A percentile compares a stretch with the other conserved stretches of the same genome.
These are phyloP conservation scores for Arctocebus calabarensis DNA, from an alignment of 2,797 vertebrate species.

Conservation along the genomic window DNA sequence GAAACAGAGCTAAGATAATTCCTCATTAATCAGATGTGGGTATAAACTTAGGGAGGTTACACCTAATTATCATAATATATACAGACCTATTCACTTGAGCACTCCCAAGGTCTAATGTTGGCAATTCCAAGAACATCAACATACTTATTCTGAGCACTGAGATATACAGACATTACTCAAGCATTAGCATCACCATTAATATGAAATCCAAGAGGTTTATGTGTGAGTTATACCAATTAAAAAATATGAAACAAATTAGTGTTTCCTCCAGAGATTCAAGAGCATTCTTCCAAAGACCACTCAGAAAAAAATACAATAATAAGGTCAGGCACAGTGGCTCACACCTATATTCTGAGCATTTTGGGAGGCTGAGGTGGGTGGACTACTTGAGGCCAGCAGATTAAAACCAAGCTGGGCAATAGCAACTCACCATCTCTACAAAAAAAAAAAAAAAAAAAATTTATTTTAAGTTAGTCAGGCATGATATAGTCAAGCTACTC, in stretches of 20 bases:
- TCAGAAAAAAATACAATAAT: neutral
- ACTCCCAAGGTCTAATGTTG: neutral
- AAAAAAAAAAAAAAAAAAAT: neutral
- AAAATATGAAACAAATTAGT: constrained; percentile 44
- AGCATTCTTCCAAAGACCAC: constrained; percentile 11
- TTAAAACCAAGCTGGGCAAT: neutral
- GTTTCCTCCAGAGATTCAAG: constrained; percentile 23
- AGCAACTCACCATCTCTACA: neutral
- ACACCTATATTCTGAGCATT: neutral
- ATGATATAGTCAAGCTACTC: neutral
- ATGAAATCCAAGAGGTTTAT: constrained; percentile 28
- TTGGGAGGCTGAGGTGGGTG: neutral
- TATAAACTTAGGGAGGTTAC: constrained; percentile 28
- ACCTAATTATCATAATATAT: neutral
- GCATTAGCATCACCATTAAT: neutral
- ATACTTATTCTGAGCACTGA: constrained; percentile 50
- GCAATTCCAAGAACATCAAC: neutral
- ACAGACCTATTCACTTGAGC: neutral
- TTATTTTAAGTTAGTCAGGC: neutral
- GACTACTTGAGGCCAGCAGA: neutral
- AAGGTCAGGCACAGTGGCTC: neutral
- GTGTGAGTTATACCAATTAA: constrained; percentile 23
- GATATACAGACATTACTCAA: neutral
- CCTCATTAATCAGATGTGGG: neutral
- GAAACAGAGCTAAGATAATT: constrained; percentile 34